These are phyloP conservation scores for Chiloscyllium plagiosum DNA, from an alignment of 2,113 vertebrate species.

Conservation along the genomic window DNA sequence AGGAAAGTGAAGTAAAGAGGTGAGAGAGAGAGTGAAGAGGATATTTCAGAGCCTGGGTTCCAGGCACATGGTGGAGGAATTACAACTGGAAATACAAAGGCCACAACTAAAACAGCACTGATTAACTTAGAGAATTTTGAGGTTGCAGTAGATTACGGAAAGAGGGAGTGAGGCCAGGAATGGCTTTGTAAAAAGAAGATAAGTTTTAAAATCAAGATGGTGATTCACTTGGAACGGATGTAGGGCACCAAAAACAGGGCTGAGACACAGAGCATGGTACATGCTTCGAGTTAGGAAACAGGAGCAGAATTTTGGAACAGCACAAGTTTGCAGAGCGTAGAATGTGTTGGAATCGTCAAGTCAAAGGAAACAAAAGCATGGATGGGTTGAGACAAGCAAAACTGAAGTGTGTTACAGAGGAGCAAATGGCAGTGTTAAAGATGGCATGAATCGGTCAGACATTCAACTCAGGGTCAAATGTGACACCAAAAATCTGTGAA, in stretches of 20 bases:
- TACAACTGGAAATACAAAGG: background rate
- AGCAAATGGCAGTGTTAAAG: background rate
- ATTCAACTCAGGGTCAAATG: background rate
- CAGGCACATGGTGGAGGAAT: background rate
- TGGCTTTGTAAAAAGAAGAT: no score
- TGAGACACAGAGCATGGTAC: background rate
- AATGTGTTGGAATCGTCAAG: background rate
- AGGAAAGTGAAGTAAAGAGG: background rate
- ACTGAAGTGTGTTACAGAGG: background rate
- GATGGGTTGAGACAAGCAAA: background rate
- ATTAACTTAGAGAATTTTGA: background rate
- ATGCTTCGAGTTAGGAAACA: background rate
- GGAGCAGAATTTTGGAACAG: background rate
- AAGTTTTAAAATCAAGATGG: background rate
- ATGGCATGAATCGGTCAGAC: background rate
- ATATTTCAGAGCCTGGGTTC: background rate
- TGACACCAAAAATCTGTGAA: background rate
- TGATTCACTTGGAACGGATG: no score
- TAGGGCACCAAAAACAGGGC: background rate
- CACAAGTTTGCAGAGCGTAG: background rate
- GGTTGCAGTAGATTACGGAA: background rate
- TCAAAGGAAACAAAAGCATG: background rate
- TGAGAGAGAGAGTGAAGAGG: no score
- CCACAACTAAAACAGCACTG: background rate
- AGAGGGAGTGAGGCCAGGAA: background rate